Evolutionary conservation across 92 coral and sea anemone species (phyloP).

Genomic region (Plumapathes pennacea): DNA sequence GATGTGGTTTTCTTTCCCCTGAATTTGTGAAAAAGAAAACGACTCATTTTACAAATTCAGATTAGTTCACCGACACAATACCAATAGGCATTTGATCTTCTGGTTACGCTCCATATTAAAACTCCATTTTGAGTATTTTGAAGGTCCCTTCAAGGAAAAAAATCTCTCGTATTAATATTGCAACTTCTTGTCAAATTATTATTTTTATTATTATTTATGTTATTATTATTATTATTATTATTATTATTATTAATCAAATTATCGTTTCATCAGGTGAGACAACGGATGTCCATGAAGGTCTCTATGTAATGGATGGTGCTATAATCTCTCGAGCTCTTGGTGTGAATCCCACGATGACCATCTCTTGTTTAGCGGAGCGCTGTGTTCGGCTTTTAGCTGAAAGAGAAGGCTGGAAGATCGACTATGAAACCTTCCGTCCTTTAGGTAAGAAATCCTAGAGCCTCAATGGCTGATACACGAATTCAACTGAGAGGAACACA

Average conservation of each 20-base stretch:
- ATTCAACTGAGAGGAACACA: too few species aligned
- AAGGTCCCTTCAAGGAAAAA: too few species aligned
- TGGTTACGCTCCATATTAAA: too few species aligned
- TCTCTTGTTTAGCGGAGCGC: conserved; percentile 53
- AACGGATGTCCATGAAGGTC: conserved; percentile 24
- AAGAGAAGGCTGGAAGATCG: conserved; percentile 50
- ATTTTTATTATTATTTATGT: not conserved
- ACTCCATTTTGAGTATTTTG: too few species aligned
- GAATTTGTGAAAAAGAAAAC: too few species aligned
- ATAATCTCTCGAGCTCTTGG: conserved; percentile 51
- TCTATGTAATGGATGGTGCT: conserved; percentile 57
- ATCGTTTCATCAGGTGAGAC: conserved; percentile 49
- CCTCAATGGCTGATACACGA: too few species aligned
- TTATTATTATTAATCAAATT: too few species aligned
- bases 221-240: not conserved
- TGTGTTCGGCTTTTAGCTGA: conserved; percentile 49
- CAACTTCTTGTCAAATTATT: not conserved
- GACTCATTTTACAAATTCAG: too few species aligned
- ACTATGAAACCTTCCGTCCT: conserved; percentile 37
- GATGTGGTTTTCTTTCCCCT: too few species aligned
- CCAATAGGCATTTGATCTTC: too few species aligned
- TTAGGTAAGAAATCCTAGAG: conserved; percentile 22
- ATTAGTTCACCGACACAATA: too few species aligned
- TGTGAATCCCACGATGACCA: conserved; percentile 52
- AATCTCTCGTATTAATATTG: too few species aligned